Base-by-base conservation (phyloP, 1,140 invertebrate species). In the Cyclina sinensis region DNA sequence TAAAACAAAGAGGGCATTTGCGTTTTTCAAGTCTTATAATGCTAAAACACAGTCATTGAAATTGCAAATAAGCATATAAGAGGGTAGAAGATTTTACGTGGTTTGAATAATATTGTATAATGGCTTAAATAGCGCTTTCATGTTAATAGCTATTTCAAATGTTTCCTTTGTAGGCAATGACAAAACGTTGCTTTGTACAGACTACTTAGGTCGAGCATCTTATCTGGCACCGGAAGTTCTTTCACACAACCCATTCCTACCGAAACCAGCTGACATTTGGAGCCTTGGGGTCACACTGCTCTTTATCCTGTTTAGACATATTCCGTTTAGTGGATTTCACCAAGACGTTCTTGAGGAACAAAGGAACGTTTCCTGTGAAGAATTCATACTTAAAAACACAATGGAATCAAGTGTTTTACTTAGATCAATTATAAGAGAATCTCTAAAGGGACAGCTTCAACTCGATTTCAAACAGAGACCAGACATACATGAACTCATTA, bases 151-250 rank as follows among this genome's bases (percentile, higher is more conserved):
- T n/a, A n/a, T n/a, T n/a, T n/a, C n/a, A n/a, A n/a, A n/a, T n/a
- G n/a, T n/a, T n/a, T 43, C 14, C 4, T 43, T 43, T 43, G 4
- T 7, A 43, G 86, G 39, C 2, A 57, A 80, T 18, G 89, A 86
- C 12, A 57, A 84, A 16, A 76, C 57, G 0, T 32, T 91, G 46
- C 37, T 90, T 12, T 91, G 91, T 81, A 79, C 80, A n/a, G 91
- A 92, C 59, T 91, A 89, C 70, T 54, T 93, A n/a, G 92, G 92
- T 12, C 82, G 89, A 16, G 82, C 90, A 16, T 65, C 86, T 11
- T 93, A 91, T 51, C 83, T 91, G 30, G 88, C 92, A 14, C 92
- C 91, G 5, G 92, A 93, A 86, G 90, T 93, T 0, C 70, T 91
- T 21, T 54, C 57, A 18, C 39, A 48, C 14, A 37, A 65, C 18